Conservation (phyloP, 2,113 vertebrate genomes). For the Dicaeum eximium region DNA sequence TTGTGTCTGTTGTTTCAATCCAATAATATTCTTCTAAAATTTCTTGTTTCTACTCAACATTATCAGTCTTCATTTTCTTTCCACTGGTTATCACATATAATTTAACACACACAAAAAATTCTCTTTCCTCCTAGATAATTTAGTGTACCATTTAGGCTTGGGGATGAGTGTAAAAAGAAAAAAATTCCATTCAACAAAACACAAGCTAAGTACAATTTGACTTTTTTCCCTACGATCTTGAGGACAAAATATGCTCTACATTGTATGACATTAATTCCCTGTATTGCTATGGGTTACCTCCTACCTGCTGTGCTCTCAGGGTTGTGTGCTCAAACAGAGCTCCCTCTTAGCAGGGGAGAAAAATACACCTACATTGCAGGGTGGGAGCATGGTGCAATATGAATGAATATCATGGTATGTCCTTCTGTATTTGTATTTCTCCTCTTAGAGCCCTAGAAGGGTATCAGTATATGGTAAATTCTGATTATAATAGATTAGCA, state of each 20-base stretch:
- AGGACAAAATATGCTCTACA: background rate
- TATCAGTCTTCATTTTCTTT: background rate
- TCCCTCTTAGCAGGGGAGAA: background rate
- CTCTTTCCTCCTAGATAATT: background rate
- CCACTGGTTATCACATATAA: background rate
- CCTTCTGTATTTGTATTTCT: background rate
- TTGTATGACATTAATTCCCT: background rate
- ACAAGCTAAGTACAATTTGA: background rate
- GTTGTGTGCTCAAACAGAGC: background rate
- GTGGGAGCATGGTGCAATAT: too few species aligned
- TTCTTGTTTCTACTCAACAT: background rate
- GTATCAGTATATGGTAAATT: background rate
- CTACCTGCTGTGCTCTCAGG: background rate
- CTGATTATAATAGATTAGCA: background rate
- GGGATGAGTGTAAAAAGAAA: background rate
- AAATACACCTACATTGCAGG: background rate
- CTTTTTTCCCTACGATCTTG: background rate
- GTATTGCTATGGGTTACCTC: background rate
- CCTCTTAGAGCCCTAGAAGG: background rate
- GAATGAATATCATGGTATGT: rapidly evolving
- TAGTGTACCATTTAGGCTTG: background rate
- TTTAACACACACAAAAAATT: background rate
- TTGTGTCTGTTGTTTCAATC: background rate
- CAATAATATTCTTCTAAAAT: background rate
- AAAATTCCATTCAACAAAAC: background rate